phyloP scores from a whole-genome alignment of 2,113 vertebrate species.

The Brachyhypopomus gauderio region DNA sequence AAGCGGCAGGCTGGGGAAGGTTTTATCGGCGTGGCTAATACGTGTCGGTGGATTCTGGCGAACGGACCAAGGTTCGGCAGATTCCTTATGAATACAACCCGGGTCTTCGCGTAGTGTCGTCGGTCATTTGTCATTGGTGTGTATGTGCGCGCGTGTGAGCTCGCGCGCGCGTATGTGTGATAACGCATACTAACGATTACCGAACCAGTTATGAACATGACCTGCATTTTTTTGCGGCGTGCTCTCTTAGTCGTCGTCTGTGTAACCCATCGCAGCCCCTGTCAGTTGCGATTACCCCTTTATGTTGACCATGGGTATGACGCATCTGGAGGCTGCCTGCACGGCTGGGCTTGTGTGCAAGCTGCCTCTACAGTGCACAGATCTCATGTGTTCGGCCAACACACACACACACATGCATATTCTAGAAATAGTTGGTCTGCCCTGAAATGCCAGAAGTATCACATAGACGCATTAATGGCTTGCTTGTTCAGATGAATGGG shows the following conservation, averaged over 20 bases:
- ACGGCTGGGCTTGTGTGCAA: not conserved
- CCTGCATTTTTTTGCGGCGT: not conserved
- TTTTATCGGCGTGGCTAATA: not conserved
- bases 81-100: too few relatives aligned
- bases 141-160: too few relatives aligned
- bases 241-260: not conserved
- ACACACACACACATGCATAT: not conserved
- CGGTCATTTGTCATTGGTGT: too few relatives aligned
- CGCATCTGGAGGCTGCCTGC: conserved; percentile 3
- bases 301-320: not conserved
- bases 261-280: too few relatives aligned
- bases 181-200: too few relatives aligned
- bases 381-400: not conserved
- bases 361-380: not conserved
- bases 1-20: too few relatives aligned
- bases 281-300: not conserved
- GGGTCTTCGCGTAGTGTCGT: too few relatives aligned
- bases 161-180: too few relatives aligned
- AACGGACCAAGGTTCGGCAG: too few relatives aligned
- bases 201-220: not conserved
- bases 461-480: not conserved
- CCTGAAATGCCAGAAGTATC: not conserved
- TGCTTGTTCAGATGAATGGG: not conserved
- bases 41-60: too few relatives aligned
- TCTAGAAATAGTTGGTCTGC: not conserved